A percentile compares a stretch with the other conserved stretches of the same genome.
These are phyloP conservation scores for Ammodytes dubius DNA, from an alignment of 2,113 vertebrate genomes.

Conservation along the genomic window DNA sequence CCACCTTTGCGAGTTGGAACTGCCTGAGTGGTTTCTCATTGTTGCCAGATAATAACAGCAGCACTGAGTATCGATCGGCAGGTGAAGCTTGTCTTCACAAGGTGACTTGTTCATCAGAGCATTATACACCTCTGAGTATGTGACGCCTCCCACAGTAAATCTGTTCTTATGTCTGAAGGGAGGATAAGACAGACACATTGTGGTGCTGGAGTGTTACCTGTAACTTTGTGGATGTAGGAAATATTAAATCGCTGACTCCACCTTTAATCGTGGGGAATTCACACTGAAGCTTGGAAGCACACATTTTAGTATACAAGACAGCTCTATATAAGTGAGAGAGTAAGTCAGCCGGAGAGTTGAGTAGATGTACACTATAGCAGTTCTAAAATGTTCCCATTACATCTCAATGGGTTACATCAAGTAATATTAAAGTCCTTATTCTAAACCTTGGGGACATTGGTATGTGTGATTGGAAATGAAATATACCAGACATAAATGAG, in stretches of 20 bases:
- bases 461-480: background rate
- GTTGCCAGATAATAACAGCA: background rate
- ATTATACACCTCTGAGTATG: background rate
- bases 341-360: too few species aligned
- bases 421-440: background rate
- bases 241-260: background rate
- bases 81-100: background rate
- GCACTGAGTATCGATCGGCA: background rate
- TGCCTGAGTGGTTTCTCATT: background rate
- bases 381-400: background rate
- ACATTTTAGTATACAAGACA: too few species aligned
- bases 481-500: background rate
- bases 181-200: background rate
- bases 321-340: too few species aligned
- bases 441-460: background rate
- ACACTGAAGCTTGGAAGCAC: too few species aligned
- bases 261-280: background rate
- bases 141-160: background rate
- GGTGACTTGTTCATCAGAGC: slow-evolving; percentile 12
- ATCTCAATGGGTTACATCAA: background rate
- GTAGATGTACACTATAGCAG: too few species aligned
- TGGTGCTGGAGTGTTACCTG: background rate
- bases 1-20: background rate
- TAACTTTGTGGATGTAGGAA: background rate
- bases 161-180: background rate